Conservation (phyloP, 2,113 vertebrate species). For the Scophthalmus maximus region DNA sequence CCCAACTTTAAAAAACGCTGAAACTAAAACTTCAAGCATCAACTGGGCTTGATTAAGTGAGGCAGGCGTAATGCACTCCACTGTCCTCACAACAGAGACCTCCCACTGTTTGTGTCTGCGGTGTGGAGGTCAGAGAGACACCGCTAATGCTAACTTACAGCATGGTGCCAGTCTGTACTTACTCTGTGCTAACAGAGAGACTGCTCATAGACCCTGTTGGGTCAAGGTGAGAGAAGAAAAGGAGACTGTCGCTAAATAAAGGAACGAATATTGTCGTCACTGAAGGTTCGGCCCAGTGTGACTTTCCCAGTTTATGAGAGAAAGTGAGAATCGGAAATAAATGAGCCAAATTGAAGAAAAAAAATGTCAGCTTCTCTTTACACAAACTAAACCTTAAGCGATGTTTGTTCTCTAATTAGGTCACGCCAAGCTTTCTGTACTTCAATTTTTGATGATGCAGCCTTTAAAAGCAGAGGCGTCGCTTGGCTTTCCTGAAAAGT, state of each 20-base stretch:
- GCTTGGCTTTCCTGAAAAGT: constrained; percentile 56
- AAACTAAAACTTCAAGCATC: constrained; percentile 87
- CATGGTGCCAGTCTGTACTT: constrained; percentile 19
- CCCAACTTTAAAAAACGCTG: constrained; percentile 88
- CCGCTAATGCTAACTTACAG: constrained; percentile 51
- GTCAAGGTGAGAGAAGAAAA: constrained; percentile 13
- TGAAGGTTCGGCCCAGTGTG: too few relatives aligned
- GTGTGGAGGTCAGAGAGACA: constrained; percentile 62
- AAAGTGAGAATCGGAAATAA: background rate
- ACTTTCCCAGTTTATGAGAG: too few relatives aligned
- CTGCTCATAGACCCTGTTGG: background rate
- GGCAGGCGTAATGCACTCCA: constrained; percentile 70
- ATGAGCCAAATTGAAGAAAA: background rate
- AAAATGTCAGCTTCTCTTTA: background rate
- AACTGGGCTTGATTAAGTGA: constrained; percentile 75
- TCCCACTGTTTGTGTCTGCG: constrained; percentile 67
- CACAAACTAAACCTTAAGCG: background rate
- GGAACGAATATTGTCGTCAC: too few relatives aligned
- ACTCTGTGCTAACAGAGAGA: constrained; percentile 2
- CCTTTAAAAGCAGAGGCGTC: constrained; percentile 37
- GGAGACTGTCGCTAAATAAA: too few relatives aligned
- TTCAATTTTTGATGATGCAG: constrained; percentile 29
- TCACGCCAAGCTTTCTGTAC: constrained; percentile 15
- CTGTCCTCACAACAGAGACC: constrained; percentile 71
- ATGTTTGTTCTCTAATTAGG: constrained; percentile 38